Evolutionary conservation across 2,888 invertebrate species (phyloP).

Genomic region (Yponomeuta evonymella): DNA sequence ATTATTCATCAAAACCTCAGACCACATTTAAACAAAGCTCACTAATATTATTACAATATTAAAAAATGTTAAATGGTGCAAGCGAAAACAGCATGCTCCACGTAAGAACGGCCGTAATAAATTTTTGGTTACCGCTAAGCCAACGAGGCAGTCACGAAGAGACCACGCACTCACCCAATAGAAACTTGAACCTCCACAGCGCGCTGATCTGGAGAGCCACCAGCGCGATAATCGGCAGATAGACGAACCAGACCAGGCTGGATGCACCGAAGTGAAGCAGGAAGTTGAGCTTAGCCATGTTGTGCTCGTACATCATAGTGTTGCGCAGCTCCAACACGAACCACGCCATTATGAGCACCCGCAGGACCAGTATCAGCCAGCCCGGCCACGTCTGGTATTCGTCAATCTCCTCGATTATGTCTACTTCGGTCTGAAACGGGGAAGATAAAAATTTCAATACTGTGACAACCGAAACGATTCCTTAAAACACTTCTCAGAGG

Average conservation of each 20-base stretch:
- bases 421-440: conserved; percentile 88
- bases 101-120: no score
- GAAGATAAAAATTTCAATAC: no score
- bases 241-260: conserved; percentile 98
- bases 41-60: no score
- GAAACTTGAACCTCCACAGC: conserved; percentile 95
- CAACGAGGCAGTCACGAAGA: no score
- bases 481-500: no score
- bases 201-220: conserved; percentile 95
- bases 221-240: conserved; percentile 94
- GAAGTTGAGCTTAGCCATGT: conserved; percentile 88
- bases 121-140: no score
- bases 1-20: no score
- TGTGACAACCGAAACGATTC: no score
- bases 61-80: no score
- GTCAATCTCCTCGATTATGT: conserved; percentile 96
- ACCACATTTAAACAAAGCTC: no score
- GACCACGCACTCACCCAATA: conserved; percentile 81
- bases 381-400: conserved; percentile 99
- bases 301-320: conserved; percentile 73
- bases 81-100: no score
- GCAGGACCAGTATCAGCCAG: conserved; percentile 92
- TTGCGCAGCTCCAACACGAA: conserved; percentile 84
- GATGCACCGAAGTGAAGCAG: conserved; percentile 97
- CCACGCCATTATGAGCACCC: conserved; percentile 92